A percentile compares a stretch with the other conserved stretches of the same genome.
Conservation (phyloP, 2,888 invertebrate species). For the Pseudococcus viburni region DNA sequence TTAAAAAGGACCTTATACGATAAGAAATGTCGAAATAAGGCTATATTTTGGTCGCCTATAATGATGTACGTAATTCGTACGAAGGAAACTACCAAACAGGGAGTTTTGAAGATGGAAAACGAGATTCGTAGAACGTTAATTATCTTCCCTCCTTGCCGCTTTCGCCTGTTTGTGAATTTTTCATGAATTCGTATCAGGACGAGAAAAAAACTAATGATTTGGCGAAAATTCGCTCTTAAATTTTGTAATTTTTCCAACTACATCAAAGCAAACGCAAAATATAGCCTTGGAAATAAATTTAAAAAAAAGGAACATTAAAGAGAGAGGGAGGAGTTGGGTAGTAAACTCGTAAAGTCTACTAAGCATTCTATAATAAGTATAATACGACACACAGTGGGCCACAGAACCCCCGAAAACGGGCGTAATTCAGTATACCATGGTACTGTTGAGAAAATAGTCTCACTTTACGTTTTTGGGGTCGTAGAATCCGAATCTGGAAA, state of each 20-base stretch:
- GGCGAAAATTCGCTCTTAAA: not conserved
- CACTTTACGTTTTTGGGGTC: too few species aligned
- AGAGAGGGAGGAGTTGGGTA: slow-evolving; percentile 16
- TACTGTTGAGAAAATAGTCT: too few species aligned
- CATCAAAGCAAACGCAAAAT: not conserved
- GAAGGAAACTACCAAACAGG: too few species aligned
- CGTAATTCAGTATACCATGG: too few species aligned
- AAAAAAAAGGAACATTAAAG: not conserved
- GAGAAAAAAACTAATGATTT: not conserved
- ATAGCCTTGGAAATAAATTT: not conserved
- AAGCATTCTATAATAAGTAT: not conserved
- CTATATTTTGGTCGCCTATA: not conserved
- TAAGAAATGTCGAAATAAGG: not conserved
- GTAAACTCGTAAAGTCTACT: slow-evolving; percentile 10
- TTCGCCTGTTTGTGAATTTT: not conserved
- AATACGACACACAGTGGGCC: too few species aligned
- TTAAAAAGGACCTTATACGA: not conserved
- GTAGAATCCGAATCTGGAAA: too few species aligned
- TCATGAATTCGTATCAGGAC: not conserved
- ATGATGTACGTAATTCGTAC: too few species aligned
- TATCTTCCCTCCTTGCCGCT: not conserved
- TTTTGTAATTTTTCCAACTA: not conserved
- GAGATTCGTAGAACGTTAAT: not conserved
- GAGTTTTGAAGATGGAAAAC: not conserved
- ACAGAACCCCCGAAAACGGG: too few species aligned